Percentiles rank a stretch among this genome's conserved stretches.
Evolutionary conservation across 2,797 vertebrate species (phyloP).

Genomic region (Dermochelys coriacea): DNA sequence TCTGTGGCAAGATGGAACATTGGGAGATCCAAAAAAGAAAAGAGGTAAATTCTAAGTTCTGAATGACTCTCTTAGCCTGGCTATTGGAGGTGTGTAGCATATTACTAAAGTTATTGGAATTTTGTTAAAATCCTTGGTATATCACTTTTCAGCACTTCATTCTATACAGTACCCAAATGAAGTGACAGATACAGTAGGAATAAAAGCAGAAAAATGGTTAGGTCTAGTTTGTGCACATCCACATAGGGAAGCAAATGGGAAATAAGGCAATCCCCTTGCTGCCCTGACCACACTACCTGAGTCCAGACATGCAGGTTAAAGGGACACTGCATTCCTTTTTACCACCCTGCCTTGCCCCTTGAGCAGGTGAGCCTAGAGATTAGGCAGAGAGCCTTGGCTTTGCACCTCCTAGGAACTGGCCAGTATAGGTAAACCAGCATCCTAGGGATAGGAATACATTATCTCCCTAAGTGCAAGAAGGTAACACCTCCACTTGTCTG

Average conservation of each 20-base stretch:
- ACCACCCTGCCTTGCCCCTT: neutral
- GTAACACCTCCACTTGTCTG: neutral
- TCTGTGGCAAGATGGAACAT: neutral
- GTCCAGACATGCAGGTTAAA: neutral
- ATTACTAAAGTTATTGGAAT: neutral
- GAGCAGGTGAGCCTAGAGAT: neutral
- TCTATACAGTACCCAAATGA: neutral
- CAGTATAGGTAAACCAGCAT: neutral
- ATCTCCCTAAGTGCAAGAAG: neutral
- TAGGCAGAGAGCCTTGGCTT: neutral
- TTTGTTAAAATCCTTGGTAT: neutral
- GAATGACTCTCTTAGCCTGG: neutral
- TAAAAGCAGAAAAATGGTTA: neutral
- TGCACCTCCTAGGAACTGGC: neutral
- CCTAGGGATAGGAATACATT: neutral
- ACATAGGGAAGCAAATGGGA: neutral
- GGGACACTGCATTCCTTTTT: neutral
- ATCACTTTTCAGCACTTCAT: neutral
- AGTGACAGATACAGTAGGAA: neutral
- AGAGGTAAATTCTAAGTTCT: neutral
- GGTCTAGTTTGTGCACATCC: neutral
- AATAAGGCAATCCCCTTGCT: neutral
- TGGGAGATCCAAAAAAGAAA: neutral
- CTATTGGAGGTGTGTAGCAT: neutral
- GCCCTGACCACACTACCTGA: neutral